These are phyloP conservation scores for Rhabditoides inermis DNA, from an alignment of 2,888 invertebrate species.

Conservation along the genomic window DNA sequence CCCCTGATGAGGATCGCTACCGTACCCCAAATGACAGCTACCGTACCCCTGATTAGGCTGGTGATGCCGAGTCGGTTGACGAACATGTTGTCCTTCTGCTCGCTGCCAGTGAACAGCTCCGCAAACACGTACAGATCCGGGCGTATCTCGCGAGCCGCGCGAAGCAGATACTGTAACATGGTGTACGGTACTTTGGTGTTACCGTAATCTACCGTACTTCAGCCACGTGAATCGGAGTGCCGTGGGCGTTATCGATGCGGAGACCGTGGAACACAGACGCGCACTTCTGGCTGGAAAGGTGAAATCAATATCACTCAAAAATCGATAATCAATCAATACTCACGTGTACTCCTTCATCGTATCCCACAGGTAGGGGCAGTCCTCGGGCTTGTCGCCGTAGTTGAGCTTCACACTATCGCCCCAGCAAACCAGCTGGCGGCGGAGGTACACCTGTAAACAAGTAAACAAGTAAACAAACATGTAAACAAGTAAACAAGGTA, in stretches of 20 bases:
- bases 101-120: conserved; percentile 91
- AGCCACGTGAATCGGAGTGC: conserved; percentile 85
- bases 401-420: conserved; percentile 89
- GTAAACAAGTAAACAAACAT: conserved; percentile 15
- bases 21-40: too few relatives aligned
- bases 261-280: conserved; percentile 88
- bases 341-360: conserved; percentile 81
- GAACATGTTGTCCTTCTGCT: conserved; percentile 87
- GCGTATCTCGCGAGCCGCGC: conserved; percentile 75
- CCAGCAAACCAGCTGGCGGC: conserved; percentile 89
- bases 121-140: conserved; percentile 94
- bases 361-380: conserved; percentile 85
- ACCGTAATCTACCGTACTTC: conserved; percentile 8
- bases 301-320: not conserved
- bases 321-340: not conserved
- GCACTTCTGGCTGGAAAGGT: conserved; percentile 62
- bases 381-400: conserved; percentile 69
- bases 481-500: too few relatives aligned
- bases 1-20: too few relatives aligned
- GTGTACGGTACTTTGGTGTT: not conserved
- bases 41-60: conserved; percentile 76
- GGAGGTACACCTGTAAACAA: conserved; percentile 68
- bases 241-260: conserved; percentile 94
- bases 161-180: conserved; percentile 67
- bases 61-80: conserved; percentile 92